Evolutionary conservation across 2,113 vertebrate species (phyloP), one percentile per base, ranked within the genome.

Genomic region (Grantiella picta): DNA sequence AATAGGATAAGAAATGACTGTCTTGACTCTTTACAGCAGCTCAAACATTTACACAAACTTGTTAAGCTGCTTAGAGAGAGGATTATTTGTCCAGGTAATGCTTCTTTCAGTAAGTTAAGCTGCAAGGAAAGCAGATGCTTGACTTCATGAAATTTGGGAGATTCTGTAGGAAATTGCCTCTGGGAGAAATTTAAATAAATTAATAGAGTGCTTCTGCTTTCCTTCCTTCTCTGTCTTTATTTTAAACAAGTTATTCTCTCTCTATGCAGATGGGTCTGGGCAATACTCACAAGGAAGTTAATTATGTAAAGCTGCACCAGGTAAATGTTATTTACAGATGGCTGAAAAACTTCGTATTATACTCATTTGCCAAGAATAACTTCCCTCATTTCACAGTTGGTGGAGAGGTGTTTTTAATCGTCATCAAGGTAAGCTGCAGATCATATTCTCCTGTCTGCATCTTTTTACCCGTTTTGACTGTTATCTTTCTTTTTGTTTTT

Each of bases 291-390:
- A 75, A 92, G 45, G 31, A 82, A 93, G 38, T 73, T 2, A 96
- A 97, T 96, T 96, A 97, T 71, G 75, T 90, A 95, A 95, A 97
- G 84, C 86, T 97, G 85, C 91, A 97, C 79, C 94, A 98, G 95
- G 94, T 98, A 97, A 97, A 94, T 54, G 38, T 86, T 96, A 88
- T 96, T 97, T 98, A 95, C 94, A 97, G 95, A 95, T 84, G 80
- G 76, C 69, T 92, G 94, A 93, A 92, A 92, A 97, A 90, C 20
- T 79, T 64, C 63, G 36, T n/a, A 93, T 96, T 97, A 54, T 78
- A 70, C 52, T 96, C 54, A 93, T 97, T 97, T 97, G 59, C 88
- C 40, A 71, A 82, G 96, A 97, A 96, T 93, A 95, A 81, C 35
- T 29, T 87, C 63, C 35, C 44, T 81, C 53, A 80, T 87, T 54